Evolutionary conservation across 2,797 vertebrate species (phyloP).

Genomic region (Pseudopleuronectes americanus): DNA sequence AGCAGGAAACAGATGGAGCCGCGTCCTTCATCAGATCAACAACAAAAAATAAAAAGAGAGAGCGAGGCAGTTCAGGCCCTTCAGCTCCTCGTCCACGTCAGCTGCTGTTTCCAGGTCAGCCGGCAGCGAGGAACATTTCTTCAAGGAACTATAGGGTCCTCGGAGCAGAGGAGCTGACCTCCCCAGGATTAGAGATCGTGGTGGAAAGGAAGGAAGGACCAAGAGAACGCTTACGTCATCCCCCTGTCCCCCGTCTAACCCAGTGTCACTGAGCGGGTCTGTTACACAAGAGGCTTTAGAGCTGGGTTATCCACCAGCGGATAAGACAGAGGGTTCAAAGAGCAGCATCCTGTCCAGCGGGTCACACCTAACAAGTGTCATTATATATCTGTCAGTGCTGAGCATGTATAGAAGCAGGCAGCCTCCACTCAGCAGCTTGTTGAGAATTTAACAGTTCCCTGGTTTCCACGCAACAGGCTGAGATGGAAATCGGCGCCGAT

Average conservation of each 20-base stretch:
- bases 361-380: conserved; percentile 60
- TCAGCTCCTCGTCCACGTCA: conserved; percentile 37
- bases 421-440: conserved; percentile 58
- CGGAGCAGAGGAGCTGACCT: conserved; percentile 39
- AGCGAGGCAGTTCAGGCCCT: conserved; percentile 25
- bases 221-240: conserved; percentile 60
- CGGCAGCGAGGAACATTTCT: conserved; percentile 52
- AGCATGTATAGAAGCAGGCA: conserved; percentile 31
- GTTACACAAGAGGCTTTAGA: conserved; percentile 70
- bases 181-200: conserved; percentile 57
- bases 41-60: conserved; percentile 40
- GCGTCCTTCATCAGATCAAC: conserved; percentile 59
- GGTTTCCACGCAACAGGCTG: conserved; percentile 37
- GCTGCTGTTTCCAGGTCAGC: conserved; percentile 69
- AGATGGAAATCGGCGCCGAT: conserved; percentile 37
- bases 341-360: conserved; percentile 38
- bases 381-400: conserved; percentile 45
- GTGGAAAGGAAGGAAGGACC: conserved; percentile 57
- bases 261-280: conserved; percentile 47
- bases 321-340: conserved; percentile 33
- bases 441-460: conserved; percentile 31
- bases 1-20: conserved; percentile 76
- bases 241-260: not conserved
- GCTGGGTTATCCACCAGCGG: conserved; percentile 49
- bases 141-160: conserved; percentile 67